Conservation (phyloP, 2,113 vertebrate genomes). For the Microcebus lehilahytsara region DNA sequence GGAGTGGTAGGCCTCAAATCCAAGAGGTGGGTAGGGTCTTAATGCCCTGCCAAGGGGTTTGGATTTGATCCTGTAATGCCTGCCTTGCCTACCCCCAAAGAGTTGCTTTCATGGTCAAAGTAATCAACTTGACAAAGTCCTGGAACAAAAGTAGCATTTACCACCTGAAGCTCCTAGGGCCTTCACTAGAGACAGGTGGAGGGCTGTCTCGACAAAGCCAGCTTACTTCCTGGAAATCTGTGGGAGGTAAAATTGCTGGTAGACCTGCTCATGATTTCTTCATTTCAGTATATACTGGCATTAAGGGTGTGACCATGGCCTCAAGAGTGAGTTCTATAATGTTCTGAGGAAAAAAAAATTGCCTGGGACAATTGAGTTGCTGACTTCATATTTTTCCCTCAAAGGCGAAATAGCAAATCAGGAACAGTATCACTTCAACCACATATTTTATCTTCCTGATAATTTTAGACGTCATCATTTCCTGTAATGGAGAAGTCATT, state of each 20-base stretch:
- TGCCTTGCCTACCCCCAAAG: background rate
- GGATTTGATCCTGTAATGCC: background rate
- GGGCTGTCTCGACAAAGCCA: background rate
- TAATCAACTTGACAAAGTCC: background rate
- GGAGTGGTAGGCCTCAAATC: background rate
- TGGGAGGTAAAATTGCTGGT: background rate
- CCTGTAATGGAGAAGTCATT: background rate
- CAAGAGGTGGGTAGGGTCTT: background rate
- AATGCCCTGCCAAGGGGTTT: background rate
- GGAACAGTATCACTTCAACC: background rate
- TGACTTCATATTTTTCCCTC: background rate
- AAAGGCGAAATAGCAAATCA: background rate
- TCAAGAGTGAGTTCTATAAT: background rate
- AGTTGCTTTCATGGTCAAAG: background rate
- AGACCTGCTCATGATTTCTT: background rate
- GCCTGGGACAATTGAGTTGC: background rate
- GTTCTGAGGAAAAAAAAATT: background rate
- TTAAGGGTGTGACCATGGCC: background rate
- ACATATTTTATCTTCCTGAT: background rate
- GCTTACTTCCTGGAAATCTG: background rate
- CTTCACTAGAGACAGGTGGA: background rate
- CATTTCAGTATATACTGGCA: background rate
- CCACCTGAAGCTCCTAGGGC: background rate
- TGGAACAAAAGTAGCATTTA: background rate
- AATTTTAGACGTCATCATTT: background rate